These are phyloP conservation scores for Meloidogyne exigua DNA, from an alignment of 1,140 invertebrate genomes.

Conservation along the genomic window DNA sequence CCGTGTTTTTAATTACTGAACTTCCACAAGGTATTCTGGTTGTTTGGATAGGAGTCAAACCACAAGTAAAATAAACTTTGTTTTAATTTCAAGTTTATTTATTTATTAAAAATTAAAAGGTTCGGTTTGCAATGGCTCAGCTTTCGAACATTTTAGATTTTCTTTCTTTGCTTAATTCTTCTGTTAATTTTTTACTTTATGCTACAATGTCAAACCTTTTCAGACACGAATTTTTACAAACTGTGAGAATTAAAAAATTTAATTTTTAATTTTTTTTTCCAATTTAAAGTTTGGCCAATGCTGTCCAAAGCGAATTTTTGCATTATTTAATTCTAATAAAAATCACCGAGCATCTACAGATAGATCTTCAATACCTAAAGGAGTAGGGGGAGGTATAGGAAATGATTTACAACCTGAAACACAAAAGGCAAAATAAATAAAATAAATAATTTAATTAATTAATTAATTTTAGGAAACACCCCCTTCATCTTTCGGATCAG, in stretches of 20 bases:
- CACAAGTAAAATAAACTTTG: slow-evolving; percentile 7
- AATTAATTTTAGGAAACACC: neutral
- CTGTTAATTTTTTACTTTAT: slow-evolving; percentile 68
- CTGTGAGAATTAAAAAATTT: slow-evolving; percentile 19
- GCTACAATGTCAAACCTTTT: slow-evolving; percentile 65
- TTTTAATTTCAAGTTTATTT: no score
- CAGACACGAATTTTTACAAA: slow-evolving; percentile 44
- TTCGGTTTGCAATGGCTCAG: slow-evolving; percentile 50
- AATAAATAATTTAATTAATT: neutral
- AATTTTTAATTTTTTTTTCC: slow-evolving; percentile 21
- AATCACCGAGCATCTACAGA: neutral
- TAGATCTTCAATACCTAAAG: neutral
- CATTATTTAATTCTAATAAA: neutral
- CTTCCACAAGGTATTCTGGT: slow-evolving; percentile 57
- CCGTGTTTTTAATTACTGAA: slow-evolving; percentile 60
- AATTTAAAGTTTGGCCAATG: slow-evolving; percentile 22
- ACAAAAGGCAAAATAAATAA: neutral
- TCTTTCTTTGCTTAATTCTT: slow-evolving; percentile 55
- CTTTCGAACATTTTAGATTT: slow-evolving; percentile 67
- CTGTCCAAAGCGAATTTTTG: neutral
- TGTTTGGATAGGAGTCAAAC: slow-evolving; percentile 38
- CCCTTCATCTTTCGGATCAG: neutral
- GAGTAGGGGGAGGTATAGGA: neutral
- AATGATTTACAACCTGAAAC: neutral
- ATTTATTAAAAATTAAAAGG: neutral